Base-by-base conservation (phyloP, 2,888 invertebrate species). In the Sarcophaga caerulescens region DNA sequence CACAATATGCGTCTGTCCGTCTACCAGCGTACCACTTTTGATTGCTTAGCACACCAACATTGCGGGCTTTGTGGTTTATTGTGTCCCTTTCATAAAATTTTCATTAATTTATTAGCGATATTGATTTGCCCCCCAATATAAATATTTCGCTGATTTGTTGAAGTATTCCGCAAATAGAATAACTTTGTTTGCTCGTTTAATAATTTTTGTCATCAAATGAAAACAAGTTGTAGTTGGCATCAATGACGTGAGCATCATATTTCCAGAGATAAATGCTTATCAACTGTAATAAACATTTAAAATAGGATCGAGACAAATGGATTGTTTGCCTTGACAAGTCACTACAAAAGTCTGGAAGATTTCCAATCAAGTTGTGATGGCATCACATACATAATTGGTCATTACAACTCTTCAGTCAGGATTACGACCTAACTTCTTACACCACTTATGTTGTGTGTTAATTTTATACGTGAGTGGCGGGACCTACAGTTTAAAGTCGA, bases 151-250 rank as follows among this genome's bases (percentile, higher is more conserved):
- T 45, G 45, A 17, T 76, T 81, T 63, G n/a, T 65, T 76, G 59
- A 82, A 82, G 65, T 47, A 65, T 76, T 76, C 3, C n/a, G 59
- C 76, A 76, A 81, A 76, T 70, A 76, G 14, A 52, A 52, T 17
- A 52, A 52, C 14, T 66, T 66, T 45, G 17, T 52, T 52, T 52
- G 12, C 17, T 52, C 5, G 17, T 52, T 52, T 14, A 52, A 52
- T 52, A 52, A 12, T 14, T 52, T 52, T 17, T 14, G 5, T 17
- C 1, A 14, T 52, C 17, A 52, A 52, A 52, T 52, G 14, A 52
- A 47, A 52, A 14, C 52, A 52, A 5, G 4, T 52, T 52, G 17
- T 52, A 35, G 17, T 14, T 52, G 52, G 12, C 14, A 52, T 52
- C 17, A 14, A 4, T 47, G 17, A 52, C 52, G 47, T 14, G 8